Evolutionary conservation across 2,888 invertebrate genomes (phyloP).

Genomic region (Drosophila imparisetae): DNA sequence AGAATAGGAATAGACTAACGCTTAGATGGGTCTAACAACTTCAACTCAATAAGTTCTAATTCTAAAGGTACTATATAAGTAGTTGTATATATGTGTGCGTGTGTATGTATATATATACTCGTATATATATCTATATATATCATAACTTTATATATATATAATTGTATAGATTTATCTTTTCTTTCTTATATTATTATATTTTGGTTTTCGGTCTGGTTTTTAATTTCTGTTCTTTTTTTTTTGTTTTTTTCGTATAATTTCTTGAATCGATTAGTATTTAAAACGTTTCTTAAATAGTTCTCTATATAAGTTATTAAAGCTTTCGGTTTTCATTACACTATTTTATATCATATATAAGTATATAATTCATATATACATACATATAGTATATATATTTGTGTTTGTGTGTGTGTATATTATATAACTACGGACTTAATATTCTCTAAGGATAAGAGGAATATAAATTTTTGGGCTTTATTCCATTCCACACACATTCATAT

Average conservation of each 20-base stretch:
- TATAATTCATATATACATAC: conserved; percentile 36
- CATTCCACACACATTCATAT: background rate
- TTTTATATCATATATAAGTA: conserved; percentile 60
- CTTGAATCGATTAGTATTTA: conserved; percentile 63
- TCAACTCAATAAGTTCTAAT: conserved; percentile 47
- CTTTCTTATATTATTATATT: conserved; percentile 12
- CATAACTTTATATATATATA: conserved; percentile 4
- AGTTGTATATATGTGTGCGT: conserved; percentile 20
- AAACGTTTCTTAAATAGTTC: conserved; percentile 74
- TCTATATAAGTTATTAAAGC: conserved; percentile 82
- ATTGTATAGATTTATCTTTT: conserved; percentile 1
- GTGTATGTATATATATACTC: conserved; percentile 6
- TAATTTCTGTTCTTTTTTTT: background rate
- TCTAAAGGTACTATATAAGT: conserved; percentile 53
- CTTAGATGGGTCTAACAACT: conserved; percentile 49
- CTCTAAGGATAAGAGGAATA: conserved; percentile 79
- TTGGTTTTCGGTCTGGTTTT: conserved; percentile 7
- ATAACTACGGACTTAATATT: conserved; percentile 54
- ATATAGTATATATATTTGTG: conserved; percentile 29
- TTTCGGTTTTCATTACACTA: conserved; percentile 83
- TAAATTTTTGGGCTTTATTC: conserved; percentile 63
- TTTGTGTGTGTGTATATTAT: conserved; percentile 49
- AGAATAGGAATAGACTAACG: conserved; percentile 54
- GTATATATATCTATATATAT: conserved; percentile 28
- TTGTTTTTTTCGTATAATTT: conserved; percentile 6